These are phyloP conservation scores for Pogonocherus hispidulus DNA, from an alignment of 2,888 invertebrate species.

Conservation along the genomic window DNA sequence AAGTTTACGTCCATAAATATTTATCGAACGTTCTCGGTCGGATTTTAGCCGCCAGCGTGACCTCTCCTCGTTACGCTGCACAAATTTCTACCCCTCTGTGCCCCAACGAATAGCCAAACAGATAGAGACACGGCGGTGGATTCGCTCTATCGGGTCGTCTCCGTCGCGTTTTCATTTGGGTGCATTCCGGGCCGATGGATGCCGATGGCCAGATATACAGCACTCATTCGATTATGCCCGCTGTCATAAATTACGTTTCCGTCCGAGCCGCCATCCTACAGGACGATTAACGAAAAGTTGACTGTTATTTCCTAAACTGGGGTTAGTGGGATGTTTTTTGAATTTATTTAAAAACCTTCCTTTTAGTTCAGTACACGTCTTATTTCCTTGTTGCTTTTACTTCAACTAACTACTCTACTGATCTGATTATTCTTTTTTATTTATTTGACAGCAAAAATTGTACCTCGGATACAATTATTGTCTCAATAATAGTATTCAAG, in stretches of 20 bases:
- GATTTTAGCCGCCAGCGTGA: neutral
- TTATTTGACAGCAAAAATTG: too few species aligned
- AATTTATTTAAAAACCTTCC: too few species aligned
- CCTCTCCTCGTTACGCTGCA: neutral
- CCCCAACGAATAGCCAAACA: neutral
- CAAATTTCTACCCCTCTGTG: neutral
- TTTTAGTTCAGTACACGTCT: too few species aligned
- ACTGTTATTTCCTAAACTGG: too few species aligned
- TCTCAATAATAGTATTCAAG: too few species aligned
- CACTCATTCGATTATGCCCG: constrained; percentile 15
- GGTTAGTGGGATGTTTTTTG: too few species aligned
- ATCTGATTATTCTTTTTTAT: too few species aligned
- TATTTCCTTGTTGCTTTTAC: too few species aligned
- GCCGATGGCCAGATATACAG: constrained; percentile 14
- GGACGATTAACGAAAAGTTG: neutral
- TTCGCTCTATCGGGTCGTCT: constrained; percentile 15
- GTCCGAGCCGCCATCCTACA: neutral
- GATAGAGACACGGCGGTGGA: neutral
- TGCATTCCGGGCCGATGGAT: constrained; percentile 19
- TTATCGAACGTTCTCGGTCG: neutral
- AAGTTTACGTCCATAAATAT: neutral
- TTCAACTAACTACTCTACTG: too few species aligned
- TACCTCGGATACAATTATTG: too few species aligned
- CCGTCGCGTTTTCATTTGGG: constrained; percentile 26
- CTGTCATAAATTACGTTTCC: constrained; percentile 24